Percentiles rank a stretch among this genome's conserved stretches.
Evolutionary conservation across 35 echinoderm and acorn worm species (phyloP).

Genomic region (Anneissia japonica): DNA sequence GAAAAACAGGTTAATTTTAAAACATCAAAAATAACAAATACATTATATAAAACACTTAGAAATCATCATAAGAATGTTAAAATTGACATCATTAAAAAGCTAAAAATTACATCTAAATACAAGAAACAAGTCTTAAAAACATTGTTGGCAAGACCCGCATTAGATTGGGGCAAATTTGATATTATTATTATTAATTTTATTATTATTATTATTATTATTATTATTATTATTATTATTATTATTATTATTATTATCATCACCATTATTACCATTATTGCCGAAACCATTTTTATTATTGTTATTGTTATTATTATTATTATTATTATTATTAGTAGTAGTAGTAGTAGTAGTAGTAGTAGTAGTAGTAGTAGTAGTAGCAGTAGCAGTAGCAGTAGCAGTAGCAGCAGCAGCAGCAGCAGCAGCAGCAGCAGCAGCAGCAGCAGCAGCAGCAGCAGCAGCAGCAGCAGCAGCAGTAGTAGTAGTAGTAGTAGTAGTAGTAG

Average conservation of each 20-base stretch:
- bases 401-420: not conserved
- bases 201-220: not conserved
- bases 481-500: constrained; percentile 3
- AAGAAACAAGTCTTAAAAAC: too few species aligned
- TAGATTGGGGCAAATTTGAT: too few species aligned
- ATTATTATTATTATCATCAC: not conserved
- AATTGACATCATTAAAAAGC: too few species aligned
- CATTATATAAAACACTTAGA: too few species aligned
- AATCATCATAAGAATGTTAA: too few species aligned
- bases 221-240: not conserved
- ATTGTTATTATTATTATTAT: not conserved
- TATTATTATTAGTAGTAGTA: not conserved
- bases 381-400: constrained; percentile 3
- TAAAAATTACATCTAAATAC: too few species aligned
- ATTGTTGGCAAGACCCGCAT: too few species aligned
- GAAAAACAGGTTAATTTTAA: too few species aligned
- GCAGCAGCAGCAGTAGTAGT: not conserved
- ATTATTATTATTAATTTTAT: not conserved
- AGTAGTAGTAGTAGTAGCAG: constrained; percentile 3
- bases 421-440: not conserved
- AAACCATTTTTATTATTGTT: not conserved
- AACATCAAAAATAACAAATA: too few species aligned
- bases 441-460: constrained; percentile 3
- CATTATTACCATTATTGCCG: not conserved
- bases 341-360: not conserved